These are phyloP conservation scores for Acanthiza pusilla DNA, from an alignment of 2,797 vertebrate species.

Conservation along the genomic window DNA sequence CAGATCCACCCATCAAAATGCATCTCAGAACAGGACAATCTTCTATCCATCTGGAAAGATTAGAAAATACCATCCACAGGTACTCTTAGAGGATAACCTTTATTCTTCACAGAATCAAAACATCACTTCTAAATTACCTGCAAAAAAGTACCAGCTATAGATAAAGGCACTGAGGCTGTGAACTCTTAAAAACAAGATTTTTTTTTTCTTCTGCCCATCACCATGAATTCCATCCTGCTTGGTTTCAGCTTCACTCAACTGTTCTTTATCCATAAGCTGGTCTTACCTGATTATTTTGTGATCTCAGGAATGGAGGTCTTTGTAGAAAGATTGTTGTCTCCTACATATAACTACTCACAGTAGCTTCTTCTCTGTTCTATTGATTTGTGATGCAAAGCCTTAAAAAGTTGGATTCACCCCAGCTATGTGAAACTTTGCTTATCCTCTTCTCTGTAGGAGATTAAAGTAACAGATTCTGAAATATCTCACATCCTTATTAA, in stretches of 20 bases:
- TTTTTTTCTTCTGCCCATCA: not conserved
- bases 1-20: not conserved
- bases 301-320: not conserved
- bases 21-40: not conserved
- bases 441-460: not conserved
- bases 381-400: not conserved
- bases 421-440: not conserved
- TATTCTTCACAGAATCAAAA: not conserved
- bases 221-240: not conserved
- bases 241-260: not conserved
- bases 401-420: not conserved
- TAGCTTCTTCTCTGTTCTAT: not conserved
- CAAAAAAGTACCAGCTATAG: not conserved
- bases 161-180: not conserved
- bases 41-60: not conserved
- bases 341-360: not conserved
- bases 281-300: not conserved
- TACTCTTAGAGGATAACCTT: not conserved
- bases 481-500: not conserved
- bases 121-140: not conserved
- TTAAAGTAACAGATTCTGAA: not conserved
- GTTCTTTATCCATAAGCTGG: not conserved
- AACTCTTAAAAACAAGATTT: not conserved
- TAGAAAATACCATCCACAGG: not conserved
- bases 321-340: not conserved